phyloP scores from a whole-genome alignment of 1,140 invertebrate genomes.

The Neoseiulus cucumeris region DNA sequence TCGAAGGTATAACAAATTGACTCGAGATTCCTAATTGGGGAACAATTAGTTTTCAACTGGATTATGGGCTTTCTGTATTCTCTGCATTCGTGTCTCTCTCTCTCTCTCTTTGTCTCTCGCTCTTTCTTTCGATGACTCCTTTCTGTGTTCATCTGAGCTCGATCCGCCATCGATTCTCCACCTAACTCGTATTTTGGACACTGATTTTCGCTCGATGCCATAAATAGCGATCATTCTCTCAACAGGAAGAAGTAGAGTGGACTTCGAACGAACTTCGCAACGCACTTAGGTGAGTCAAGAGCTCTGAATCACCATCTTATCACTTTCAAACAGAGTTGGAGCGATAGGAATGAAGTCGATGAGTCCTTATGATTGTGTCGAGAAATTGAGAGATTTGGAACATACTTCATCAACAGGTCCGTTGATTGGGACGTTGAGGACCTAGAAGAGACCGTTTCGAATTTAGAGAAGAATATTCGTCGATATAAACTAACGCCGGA shows the following conservation, averaged over 20 bases:
- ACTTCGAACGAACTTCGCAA: slow-evolving; percentile 1
- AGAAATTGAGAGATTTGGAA: no score
- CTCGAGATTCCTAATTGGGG: neutral
- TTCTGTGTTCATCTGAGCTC: neutral
- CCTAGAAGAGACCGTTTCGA: neutral
- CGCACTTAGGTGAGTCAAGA: neutral
- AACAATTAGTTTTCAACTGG: neutral
- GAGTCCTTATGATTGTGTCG: no score
- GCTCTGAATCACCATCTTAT: no score
- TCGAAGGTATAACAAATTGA: neutral
- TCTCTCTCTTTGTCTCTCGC: neutral
- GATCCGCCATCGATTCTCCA: no score
- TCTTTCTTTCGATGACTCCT: neutral
- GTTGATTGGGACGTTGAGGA: slow-evolving; percentile 8
- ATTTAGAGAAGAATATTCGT: neutral
- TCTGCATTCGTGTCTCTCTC: neutral
- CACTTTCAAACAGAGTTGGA: no score
- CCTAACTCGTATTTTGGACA: no score
- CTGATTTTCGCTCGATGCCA: no score
- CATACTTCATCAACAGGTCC: neutral
- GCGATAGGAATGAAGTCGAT: no score
- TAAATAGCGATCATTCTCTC: neutral
- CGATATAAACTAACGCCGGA: neutral
- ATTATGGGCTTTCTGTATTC: neutral
- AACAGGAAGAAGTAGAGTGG: slow-evolving; percentile 1